Base-by-base conservation (phyloP, 1,140 invertebrate species). In the Diabrotica undecimpunctata region DNA sequence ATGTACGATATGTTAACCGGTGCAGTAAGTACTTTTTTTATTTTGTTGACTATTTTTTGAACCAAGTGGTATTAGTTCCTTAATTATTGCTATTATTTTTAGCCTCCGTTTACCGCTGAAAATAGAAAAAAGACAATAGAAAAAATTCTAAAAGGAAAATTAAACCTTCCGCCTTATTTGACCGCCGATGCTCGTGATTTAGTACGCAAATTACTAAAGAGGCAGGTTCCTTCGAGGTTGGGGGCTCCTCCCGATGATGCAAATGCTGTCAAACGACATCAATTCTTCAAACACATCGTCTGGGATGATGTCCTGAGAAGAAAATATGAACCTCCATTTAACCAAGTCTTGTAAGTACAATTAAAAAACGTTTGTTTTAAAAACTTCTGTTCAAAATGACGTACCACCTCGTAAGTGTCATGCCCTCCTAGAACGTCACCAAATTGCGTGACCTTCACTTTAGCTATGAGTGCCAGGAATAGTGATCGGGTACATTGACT, bases 1-100 rank as follows among this genome's bases (percentile, higher is more conserved):
- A 95, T 97, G 90, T 99, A 93, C 78, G 98, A 99, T 76, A 99
- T 99, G 97, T 84, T 99, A 37, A 98, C 96, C 72, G 97, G 96
- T 73, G 90, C 93, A 79, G 93, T 96, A 85, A 85, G 88, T 87
- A 60, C 65, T 35, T 54, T 54, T 25, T 41, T 39, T 38, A 7
- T 38, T 39, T 64, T 38, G 5, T 46, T 46, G 4, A 25, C 25
- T 25, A 25, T 25, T 25, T 25, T 25, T 25, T 25, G 1, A 25
- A 2, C 4, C 25, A 25, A 25, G 1, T 25, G 4, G 4, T 25
- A 4, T 25, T 25, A 4, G 1, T 25, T 25, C 25, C 1, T 25
- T 25, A 25, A 25, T 25, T 1, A 46, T 6, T 46, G 41, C 8
- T 69, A 64, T 67, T 6, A 8, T 66, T 86, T 87, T 61, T 79